Conservation (phyloP, 2,113 vertebrate species). For the Pituophis catenifer region DNA sequence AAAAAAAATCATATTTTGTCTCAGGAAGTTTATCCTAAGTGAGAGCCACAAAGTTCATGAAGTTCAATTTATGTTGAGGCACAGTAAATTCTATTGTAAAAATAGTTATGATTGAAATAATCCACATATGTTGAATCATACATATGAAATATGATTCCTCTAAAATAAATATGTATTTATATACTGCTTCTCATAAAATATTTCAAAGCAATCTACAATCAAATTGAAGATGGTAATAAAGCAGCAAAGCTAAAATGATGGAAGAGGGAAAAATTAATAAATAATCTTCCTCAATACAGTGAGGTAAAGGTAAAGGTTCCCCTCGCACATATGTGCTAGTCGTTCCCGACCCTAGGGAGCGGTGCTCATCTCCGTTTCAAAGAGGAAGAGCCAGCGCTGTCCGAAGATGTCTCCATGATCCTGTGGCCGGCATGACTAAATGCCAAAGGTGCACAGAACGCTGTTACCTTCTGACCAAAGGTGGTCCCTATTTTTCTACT, state of each 20-base stretch:
- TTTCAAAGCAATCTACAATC: neutral
- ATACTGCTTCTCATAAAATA: neutral
- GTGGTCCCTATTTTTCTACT: no score
- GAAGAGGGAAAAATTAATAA: neutral
- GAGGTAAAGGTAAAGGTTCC: no score
- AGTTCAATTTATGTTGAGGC: conserved; percentile 34
- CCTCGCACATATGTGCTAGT: no score
- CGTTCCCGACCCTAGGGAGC: no score
- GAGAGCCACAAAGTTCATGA: conserved; percentile 24
- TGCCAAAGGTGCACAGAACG: no score
- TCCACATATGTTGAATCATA: neutral
- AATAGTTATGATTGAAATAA: conserved; percentile 14
- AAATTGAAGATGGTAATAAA: neutral
- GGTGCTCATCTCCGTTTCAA: no score
- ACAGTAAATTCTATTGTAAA: conserved; percentile 24
- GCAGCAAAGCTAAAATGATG: neutral
- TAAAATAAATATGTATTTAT: conserved; percentile 1
- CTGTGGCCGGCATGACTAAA: no score
- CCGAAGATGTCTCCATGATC: no score
- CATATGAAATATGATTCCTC: neutral
- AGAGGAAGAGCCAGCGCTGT: no score
- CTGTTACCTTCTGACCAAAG: no score
- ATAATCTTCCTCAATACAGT: neutral
- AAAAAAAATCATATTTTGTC: conserved; percentile 32
- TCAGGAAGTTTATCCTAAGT: conserved; percentile 7